Conservation (phyloP, 2,888 invertebrate genomes). For the Chymomyza procnemis region DNA sequence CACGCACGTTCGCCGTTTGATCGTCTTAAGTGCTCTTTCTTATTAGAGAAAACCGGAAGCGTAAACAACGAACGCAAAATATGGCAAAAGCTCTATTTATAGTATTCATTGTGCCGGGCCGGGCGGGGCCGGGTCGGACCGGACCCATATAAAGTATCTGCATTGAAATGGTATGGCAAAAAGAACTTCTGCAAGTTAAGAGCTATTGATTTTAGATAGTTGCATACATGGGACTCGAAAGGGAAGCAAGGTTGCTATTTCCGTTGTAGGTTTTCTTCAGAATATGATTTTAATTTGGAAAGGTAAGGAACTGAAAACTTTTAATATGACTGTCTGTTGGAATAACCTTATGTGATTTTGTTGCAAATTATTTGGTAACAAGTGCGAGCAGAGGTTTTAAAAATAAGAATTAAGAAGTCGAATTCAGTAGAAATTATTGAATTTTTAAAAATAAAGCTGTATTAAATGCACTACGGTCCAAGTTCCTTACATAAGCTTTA, state of each 20-base stretch:
- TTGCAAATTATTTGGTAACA: too few species aligned
- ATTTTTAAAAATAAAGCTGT: too few species aligned
- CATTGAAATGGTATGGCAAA: background rate
- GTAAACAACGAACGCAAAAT: constrained; percentile 38
- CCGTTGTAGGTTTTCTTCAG: background rate
- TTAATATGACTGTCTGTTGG: background rate
- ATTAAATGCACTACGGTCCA: too few species aligned
- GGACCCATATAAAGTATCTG: background rate
- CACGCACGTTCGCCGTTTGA: background rate
- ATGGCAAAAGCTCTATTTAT: constrained; percentile 13
- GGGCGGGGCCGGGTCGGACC: too few species aligned
- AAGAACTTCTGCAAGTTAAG: background rate
- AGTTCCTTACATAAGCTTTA: too few species aligned
- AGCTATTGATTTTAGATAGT: background rate
- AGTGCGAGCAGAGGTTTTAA: too few species aligned
- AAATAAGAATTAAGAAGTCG: too few species aligned
- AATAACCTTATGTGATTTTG: background rate
- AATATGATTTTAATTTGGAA: background rate
- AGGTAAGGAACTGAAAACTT: background rate
- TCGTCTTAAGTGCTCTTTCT: background rate
- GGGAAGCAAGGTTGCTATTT: background rate
- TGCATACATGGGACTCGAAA: background rate
- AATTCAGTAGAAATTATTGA: too few species aligned
- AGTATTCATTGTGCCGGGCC: background rate
- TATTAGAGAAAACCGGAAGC: constrained; percentile 41